These are phyloP conservation scores for Drosophila meridiana DNA, from an alignment of 2,888 invertebrate genomes.

Conservation along the genomic window DNA sequence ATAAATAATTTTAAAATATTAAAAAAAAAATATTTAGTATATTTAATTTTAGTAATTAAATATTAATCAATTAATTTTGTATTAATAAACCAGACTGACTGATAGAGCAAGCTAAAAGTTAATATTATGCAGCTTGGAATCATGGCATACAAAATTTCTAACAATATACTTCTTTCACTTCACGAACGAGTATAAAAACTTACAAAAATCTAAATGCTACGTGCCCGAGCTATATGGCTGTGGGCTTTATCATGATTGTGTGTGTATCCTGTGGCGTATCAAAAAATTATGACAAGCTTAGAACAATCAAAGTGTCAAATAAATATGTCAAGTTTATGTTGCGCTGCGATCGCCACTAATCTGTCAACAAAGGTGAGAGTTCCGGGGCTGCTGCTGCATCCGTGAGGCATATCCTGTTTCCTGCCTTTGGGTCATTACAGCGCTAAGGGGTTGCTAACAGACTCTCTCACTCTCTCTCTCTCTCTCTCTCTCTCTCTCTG, in stretches of 20 bases:
- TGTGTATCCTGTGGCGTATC: conserved; percentile 25
- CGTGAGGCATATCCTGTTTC: conserved; percentile 65
- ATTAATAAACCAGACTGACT: no score
- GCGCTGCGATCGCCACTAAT: conserved; percentile 64
- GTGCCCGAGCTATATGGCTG: conserved; percentile 49
- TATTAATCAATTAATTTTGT: no score
- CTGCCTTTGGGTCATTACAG: conserved; percentile 50
- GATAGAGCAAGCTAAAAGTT: no score
- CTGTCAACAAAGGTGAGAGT: conserved; percentile 71
- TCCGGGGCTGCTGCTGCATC: conserved; percentile 24
- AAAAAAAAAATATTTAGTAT: no score
- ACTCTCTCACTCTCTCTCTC: not conserved
- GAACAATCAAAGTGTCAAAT: conserved; percentile 80
- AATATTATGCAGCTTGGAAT: not conserved
- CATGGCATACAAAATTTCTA: not conserved
- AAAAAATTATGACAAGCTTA: conserved; percentile 68
- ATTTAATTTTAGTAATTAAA: no score
- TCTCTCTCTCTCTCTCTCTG: conserved; percentile 18
- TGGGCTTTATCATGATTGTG: conserved; percentile 48
- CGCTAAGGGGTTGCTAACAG: conserved; percentile 51
- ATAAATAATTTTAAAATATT: no score
- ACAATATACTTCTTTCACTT: no score
- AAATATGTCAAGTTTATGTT: conserved; percentile 75
- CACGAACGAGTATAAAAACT: not conserved
- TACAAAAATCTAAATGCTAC: conserved; percentile 32